Base-by-base conservation (phyloP, 2,113 vertebrate species). In the Pachypanchax playfairii region DNA sequence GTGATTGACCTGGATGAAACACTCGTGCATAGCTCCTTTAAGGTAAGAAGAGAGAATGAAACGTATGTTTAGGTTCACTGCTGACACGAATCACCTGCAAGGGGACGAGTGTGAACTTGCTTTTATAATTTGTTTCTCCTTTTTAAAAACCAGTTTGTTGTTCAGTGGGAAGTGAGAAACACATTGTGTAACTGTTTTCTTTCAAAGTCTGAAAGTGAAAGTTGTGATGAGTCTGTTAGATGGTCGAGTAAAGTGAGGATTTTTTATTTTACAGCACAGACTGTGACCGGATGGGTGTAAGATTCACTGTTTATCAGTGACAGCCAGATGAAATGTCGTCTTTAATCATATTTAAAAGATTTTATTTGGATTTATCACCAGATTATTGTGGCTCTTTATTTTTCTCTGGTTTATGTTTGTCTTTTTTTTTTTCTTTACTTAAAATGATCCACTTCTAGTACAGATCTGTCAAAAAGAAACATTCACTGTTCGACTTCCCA, bases 1-100 rank as follows among this genome's bases (percentile, higher is more conserved):
- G 97, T 99, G 88, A 99, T 99, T 71, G 97, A 99, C 89, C 89
- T 99, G 90, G 97, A 99, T 73, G 97, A 99, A 88, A 99, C 97
- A 2, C 89, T 99, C 66, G 97, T 99, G 70, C 97, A 98, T 92
- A 99, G 97, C 89, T 99, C 97, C 29, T 99, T 98, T 90, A 99
- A 99, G 96, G 97, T 99, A 92, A 87, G 70, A n/a, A n/a, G 24
- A 38, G 13, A 65, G 49, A 20, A 28, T 9, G 25, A 59, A 38
- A 1, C 26, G n/a, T 17, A 42, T n/a, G n/a, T 1, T 29, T 2
- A 46, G 28, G 21, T 52, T 49, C 51, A 14, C 18, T 46, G 13
- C 18, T n/a, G n/a, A n/a, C n/a, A n/a, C n/a, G n/a, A n/a, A n/a
- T n/a, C n/a, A 51, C 25, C 33, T 38, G 49, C 38, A 7, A 14